Evolutionary conservation across 2,113 vertebrate species (phyloP).

Genomic region (Shinisaurus crocodilurus): DNA sequence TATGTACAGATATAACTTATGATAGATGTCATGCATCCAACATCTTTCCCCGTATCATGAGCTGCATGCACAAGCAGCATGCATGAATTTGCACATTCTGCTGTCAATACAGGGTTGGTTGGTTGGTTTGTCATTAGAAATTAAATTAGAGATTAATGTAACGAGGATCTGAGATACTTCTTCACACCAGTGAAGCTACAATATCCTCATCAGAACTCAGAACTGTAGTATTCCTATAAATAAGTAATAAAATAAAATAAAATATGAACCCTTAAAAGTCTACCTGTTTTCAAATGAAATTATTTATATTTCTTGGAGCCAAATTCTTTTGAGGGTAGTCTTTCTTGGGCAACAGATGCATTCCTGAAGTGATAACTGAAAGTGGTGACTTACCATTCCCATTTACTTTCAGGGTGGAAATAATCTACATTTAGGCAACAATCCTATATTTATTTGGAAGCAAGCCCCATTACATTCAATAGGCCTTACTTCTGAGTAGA

Average conservation of each 20-base stretch:
- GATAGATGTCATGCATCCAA: neutral
- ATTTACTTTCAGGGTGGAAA: neutral
- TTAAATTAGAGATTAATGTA: neutral
- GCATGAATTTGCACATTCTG: neutral
- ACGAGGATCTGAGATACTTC: neutral
- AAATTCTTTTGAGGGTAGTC: neutral
- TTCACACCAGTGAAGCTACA: neutral
- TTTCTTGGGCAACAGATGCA: conserved; percentile 28
- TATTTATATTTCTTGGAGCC: neutral
- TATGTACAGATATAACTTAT: neutral
- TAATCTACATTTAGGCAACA: conserved; percentile 15
- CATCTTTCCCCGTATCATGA: neutral
- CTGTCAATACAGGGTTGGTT: neutral
- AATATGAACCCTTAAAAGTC: neutral
- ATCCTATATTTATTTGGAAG: no score
- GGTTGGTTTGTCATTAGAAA: neutral
- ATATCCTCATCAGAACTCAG: neutral
- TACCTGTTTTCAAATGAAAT: neutral
- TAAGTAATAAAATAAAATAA: neutral
- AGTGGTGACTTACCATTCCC: neutral
- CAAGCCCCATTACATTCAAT: no score
- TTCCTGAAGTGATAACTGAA: neutral
- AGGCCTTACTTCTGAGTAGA: no score
- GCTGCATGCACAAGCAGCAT: neutral
- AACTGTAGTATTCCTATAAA: neutral